Evolutionary conservation across 2,113 vertebrate species (phyloP).

Genomic region (Heloderma charlesbogerti): DNA sequence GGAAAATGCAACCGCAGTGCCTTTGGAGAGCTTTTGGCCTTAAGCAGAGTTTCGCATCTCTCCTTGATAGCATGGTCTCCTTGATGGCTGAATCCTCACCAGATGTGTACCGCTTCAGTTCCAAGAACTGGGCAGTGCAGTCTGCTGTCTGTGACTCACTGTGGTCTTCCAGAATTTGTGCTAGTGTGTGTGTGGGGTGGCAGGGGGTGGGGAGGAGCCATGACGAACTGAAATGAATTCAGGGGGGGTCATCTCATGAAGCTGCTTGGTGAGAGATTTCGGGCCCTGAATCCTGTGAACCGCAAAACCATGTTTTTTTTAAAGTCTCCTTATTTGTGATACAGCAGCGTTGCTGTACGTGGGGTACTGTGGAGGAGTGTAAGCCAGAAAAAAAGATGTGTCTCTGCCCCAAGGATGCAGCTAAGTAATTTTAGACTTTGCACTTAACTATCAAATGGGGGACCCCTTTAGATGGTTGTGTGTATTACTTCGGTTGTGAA

Average conservation of each 20-base stretch:
- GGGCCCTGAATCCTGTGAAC: background rate
- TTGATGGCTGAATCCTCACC: background rate
- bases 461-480: too few relatives aligned
- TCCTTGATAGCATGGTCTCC: too few relatives aligned
- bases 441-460: too few relatives aligned
- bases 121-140: background rate
- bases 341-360: background rate
- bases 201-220: background rate
- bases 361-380: too few relatives aligned
- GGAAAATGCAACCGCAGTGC: background rate
- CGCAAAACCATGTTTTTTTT: background rate
- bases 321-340: background rate
- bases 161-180: background rate
- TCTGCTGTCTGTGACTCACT: background rate
- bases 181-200: background rate
- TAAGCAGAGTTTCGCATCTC: background rate
- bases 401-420: too few relatives aligned
- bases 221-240: background rate
- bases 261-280: too few relatives aligned
- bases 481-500: too few relatives aligned
- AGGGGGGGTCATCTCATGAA: too few relatives aligned
- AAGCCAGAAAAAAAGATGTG: too few relatives aligned
- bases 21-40: background rate
- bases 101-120: background rate
- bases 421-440: too few relatives aligned